phyloP scores from a whole-genome alignment of 2,888 invertebrate species.

The Synanthedon andrenaeformis region DNA sequence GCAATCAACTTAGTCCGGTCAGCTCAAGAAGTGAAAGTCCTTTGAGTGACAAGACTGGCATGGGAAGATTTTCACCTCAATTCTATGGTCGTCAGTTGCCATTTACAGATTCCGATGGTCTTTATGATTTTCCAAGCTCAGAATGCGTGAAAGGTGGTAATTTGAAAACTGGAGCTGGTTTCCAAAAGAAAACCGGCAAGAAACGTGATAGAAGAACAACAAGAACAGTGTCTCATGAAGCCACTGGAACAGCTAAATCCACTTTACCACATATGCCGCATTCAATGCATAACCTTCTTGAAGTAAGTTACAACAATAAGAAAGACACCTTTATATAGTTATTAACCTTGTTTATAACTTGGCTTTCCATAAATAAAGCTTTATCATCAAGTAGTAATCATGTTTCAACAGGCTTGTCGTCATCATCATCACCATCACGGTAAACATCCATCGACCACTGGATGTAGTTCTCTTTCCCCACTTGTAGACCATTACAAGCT shows the following conservation, averaged over 20 bases:
- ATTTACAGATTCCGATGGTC: conserved; percentile 83
- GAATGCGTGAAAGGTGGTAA: conserved; percentile 73
- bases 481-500: background rate
- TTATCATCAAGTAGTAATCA: background rate
- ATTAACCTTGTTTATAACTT: background rate
- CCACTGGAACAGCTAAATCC: conserved; percentile 62
- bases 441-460: background rate
- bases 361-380: background rate
- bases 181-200: conserved; percentile 73
- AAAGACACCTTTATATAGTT: background rate
- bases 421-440: background rate
- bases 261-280: conserved; percentile 66
- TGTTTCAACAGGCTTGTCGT: background rate
- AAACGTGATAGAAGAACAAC: conserved; percentile 73
- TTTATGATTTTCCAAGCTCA: conserved; percentile 84
- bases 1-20: conserved; percentile 76
- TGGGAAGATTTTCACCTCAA: conserved; percentile 77
- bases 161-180: conserved; percentile 54
- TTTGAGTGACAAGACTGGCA: conserved; percentile 77
- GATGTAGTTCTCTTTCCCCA: background rate
- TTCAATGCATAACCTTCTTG: conserved; percentile 71
- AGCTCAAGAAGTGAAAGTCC: conserved; percentile 85
- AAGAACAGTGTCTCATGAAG: conserved; percentile 59
- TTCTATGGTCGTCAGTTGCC: conserved; percentile 78
- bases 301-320: conserved; percentile 41